Evolutionary conservation across 2,797 vertebrate species (phyloP), one percentile per base, ranked within the genome.

Genomic region (Mionectes olivaceus): DNA sequence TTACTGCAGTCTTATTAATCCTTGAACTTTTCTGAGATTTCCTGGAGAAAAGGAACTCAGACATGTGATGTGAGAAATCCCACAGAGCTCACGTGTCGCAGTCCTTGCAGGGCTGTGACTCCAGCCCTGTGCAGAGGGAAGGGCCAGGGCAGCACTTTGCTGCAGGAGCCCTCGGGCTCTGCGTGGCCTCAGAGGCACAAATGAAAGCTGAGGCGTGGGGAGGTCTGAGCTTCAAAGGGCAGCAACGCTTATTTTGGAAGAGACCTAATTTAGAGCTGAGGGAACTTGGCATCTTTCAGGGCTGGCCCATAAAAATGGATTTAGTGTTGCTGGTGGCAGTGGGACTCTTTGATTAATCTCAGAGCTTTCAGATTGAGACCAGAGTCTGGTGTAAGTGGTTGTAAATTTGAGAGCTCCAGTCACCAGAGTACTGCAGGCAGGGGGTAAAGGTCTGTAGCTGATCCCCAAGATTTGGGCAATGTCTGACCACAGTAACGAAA

Each of bases 141-240:
- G 30, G 78, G 78, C 21, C 87, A 37, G 7, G 2, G 2, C 5
- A 18, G 24, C 44, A 5, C 14, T 12, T 30, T 1, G 39, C 53
- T 44, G 82, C 41, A 21, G 25, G 5, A 60, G 49, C 61, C 65
- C 56, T 22, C 0, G 71, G 52, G 80, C n/a, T 83, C 6, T n/a
- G 4, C 0, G 2, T 23, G 80, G 46, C 32, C 44, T 28, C 43
- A 2, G 68, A 27, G 27, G 68, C 52, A 5, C 11, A 16, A 4
- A 4, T 6, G n/a, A 30, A 43, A 71, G 55, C 78, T 47, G 59
- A 39, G 43, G 60, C 0, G 0, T 37, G 30, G 52, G 18, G 7
- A 27, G 2, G 7, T 7, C 68, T 15, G 52, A 65, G 44, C 33
- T 55, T 63, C 73, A 41, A 85, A 77, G 60, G 60, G 64, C 90